Conservation (phyloP, 1,140 invertebrate genomes). For the Cylas formicarius region DNA sequence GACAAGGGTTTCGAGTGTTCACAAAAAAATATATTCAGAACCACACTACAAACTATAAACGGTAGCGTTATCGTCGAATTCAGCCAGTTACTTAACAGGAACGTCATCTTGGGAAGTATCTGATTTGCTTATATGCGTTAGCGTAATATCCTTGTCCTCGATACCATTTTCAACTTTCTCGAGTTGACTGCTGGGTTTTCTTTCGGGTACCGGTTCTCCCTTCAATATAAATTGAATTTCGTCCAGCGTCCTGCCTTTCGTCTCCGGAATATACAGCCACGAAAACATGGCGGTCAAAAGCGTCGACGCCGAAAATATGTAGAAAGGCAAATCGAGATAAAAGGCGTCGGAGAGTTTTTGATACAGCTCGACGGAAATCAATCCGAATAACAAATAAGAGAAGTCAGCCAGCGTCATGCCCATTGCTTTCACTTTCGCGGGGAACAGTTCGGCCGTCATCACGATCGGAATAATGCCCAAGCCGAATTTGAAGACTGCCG, state of each 20-base stretch:
- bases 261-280: slow-evolving; percentile 64
- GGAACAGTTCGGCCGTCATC: slow-evolving; percentile 60
- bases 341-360: slow-evolving; percentile 43
- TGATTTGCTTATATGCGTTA: too few species aligned
- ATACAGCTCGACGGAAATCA: slow-evolving; percentile 62
- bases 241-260: slow-evolving; percentile 67
- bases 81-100: too few species aligned
- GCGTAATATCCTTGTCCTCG: slow-evolving; percentile 9
- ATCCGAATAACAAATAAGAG: slow-evolving; percentile 43
- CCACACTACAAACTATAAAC: too few species aligned
- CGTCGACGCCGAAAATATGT: slow-evolving; percentile 57
- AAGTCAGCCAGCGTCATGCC: slow-evolving; percentile 38
- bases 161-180: slow-evolving; percentile 9
- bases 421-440: slow-evolving; percentile 52
- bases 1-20: too few species aligned
- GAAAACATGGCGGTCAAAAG: slow-evolving; percentile 54
- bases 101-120: too few species aligned
- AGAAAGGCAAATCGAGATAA: slow-evolving; percentile 53
- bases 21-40: too few species aligned
- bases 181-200: neutral
- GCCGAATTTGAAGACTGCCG: slow-evolving; percentile 35
- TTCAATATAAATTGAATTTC: slow-evolving; percentile 53
- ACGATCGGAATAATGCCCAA: slow-evolving; percentile 59
- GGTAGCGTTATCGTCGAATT: too few species aligned
- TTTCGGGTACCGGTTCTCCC: slow-evolving; percentile 22